Base-by-base conservation (phyloP, 2,113 vertebrate species). In the Cairina moschata region DNA sequence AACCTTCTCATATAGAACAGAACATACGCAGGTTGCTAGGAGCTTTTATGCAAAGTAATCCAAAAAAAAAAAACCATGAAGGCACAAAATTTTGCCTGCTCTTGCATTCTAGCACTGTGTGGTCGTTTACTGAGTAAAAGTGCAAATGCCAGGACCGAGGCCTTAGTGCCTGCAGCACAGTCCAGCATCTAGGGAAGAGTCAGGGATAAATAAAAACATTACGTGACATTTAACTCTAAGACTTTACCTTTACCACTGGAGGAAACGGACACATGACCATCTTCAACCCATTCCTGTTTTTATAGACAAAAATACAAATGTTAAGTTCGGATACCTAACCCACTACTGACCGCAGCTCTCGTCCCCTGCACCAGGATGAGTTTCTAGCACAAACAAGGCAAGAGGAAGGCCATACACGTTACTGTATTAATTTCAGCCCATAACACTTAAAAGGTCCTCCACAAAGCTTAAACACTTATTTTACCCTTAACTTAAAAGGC, bases 401-500 rank as follows among this genome's bases (percentile, higher is more conserved):
- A 23, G 2, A 58, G 48, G 11, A 23, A 77, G 66, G 44, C 16
- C 22, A 36, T 4, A 23, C 6, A 17, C 8, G 34, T 79, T n/a
- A 22, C 63, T 31, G 17, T 40, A 65, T 34, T 58, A 23, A 52
- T 72, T 91, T 80, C 44, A 62, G 15, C 20, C 29, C 38, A 7
- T 52, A 36, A 50, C 22, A 4, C 36, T 40, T 59, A n/a, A 5
- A 63, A 40, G 62, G 18, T 1, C 36, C 62, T 65, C 26, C 36
- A 29, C 28, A 40, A 38, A 29, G 62, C 62, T 29, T 54, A 38
- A 71, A 31, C n/a, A 22, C 69, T 46, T 32, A 7, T 15, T 46
- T 46, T 23, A 67, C 29, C 40, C 20, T 29, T 40, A 81, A 78
- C 60, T 77, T 54, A 29, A 81, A 95, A 86, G 77, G 82, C 74